Base-by-base conservation (phyloP, 1,140 invertebrate genomes). In the Tribolium madens region DNA sequence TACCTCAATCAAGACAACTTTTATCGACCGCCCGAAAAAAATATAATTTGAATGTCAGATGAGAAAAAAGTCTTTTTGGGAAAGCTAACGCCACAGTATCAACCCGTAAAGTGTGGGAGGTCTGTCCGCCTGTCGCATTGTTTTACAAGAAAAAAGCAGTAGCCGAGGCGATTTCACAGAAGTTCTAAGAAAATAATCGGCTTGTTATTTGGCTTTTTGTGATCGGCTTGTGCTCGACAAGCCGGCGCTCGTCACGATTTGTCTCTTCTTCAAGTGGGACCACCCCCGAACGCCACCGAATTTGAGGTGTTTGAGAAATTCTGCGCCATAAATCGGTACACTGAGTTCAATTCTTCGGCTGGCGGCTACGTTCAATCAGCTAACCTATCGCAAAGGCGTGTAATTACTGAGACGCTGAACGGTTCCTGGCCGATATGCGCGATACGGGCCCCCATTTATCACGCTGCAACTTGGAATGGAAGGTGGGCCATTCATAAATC, bases 381-480 rank as follows among this genome's bases (percentile, higher is more conserved):
- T 73, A 47, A 76, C 74, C 78, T 79, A 79, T 79, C 78, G 78
- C 78, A 76, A 69, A 31, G 78, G 69, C 75, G 70, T 79, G 78
- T 79, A 79, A 79, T 79, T 79, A 79, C 78, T 53, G 60, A 79
- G 78, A 79, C 78, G 75, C 75, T 76, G 78, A 79, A 76, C 75
- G 78, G 74, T 76, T 76, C 74, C 78, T 76, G 69, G 69, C 50
- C 75, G 75, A 76, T 76, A 73, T 72, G 53, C 48, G 57, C 72
- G 76, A 78, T 78, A 78, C 76, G 76, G 72, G 76, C 17, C 60
- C 60, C 53, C 76, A 78, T 78, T 75, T 78, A 78, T 78, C 76
- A 78, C 76, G 21, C 70, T 42, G 76, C 57, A 52, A 68, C 48
- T 76, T 73, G 71, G 53, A 48, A 14, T 42, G 50, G 76, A 77